phyloP scores from a whole-genome alignment of 2,797 vertebrate species.

The Rhinophrynus dorsalis region DNA sequence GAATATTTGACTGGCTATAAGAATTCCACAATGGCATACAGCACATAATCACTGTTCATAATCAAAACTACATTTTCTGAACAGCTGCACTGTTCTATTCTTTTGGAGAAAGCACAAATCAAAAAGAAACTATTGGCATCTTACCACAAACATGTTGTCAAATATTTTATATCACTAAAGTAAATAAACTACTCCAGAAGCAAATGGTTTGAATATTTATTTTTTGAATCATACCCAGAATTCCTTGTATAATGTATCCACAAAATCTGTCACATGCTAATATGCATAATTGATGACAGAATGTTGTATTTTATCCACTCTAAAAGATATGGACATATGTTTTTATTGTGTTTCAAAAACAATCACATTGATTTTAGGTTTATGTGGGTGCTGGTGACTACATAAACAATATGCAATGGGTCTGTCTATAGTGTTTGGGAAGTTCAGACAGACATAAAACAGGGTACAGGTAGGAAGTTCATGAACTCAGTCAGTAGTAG shows the following conservation, averaged over 20 bases:
- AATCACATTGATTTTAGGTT: no score
- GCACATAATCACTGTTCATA: slow-evolving; percentile 36
- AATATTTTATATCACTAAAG: slow-evolving; percentile 46
- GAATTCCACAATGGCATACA: slow-evolving; percentile 40
- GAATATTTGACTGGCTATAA: slow-evolving; percentile 29
- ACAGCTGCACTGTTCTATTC: slow-evolving; percentile 37
- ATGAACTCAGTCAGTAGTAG: no score
- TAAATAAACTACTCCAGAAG: slow-evolving; percentile 51
- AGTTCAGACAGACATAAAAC: neutral
- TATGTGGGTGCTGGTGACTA: no score
- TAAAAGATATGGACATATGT: neutral
- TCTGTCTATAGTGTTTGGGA: neutral
- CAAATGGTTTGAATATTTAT: slow-evolving; percentile 42
- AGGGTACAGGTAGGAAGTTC: neutral
- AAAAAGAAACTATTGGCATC: slow-evolving; percentile 44
- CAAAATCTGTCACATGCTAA: slow-evolving; percentile 10
- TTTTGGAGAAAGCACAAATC: slow-evolving; percentile 28
- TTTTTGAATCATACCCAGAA: slow-evolving; percentile 30
- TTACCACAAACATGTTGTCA: slow-evolving; percentile 50
- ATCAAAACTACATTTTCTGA: slow-evolving; percentile 23
- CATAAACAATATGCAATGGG: no score
- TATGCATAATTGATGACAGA: neutral
- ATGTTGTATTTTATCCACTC: neutral
- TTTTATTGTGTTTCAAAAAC: no score
- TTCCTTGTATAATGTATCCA: slow-evolving; percentile 18